These are phyloP conservation scores for Dasysyrphus tricinctus DNA, from an alignment of 2,888 invertebrate species.

Conservation along the genomic window DNA sequence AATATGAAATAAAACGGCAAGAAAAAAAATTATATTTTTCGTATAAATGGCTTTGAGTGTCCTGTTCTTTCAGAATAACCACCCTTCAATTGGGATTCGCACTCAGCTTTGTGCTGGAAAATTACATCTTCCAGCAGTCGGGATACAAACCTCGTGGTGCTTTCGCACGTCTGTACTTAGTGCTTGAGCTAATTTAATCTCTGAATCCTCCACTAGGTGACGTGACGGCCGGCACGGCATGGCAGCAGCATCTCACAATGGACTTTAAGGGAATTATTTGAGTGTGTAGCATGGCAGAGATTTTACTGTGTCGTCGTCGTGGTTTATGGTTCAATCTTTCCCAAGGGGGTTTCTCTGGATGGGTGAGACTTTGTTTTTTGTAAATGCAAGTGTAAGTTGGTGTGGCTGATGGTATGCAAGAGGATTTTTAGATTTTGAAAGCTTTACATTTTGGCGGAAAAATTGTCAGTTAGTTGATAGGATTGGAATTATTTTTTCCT, in stretches of 20 bases:
- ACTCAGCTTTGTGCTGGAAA: slow-evolving; percentile 71
- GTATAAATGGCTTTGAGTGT: slow-evolving; percentile 21
- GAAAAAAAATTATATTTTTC: background rate
- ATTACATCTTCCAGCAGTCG: slow-evolving; percentile 77
- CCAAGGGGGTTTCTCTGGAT: slow-evolving; percentile 14
- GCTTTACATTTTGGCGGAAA: slow-evolving; percentile 56
- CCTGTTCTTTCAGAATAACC: slow-evolving; percentile 26
- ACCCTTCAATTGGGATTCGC: slow-evolving; percentile 58
- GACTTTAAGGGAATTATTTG: slow-evolving; percentile 53
- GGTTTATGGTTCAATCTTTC: slow-evolving; percentile 28
- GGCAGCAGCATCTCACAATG: slow-evolving; percentile 44
- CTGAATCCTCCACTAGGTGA: slow-evolving; percentile 80
- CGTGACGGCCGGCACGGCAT: slow-evolving; percentile 75
- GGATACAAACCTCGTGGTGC: slow-evolving; percentile 77
- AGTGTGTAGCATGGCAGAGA: slow-evolving; percentile 18
- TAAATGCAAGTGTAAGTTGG: slow-evolving; percentile 20
- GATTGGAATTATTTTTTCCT: slow-evolving; percentile 8
- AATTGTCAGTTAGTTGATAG: slow-evolving; percentile 22
- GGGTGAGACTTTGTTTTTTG: slow-evolving; percentile 26
- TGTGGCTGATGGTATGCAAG: slow-evolving; percentile 42
- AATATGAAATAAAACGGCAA: slow-evolving; percentile 4
- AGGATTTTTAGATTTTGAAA: slow-evolving; percentile 43
- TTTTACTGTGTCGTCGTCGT: slow-evolving; percentile 31
- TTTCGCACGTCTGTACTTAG: slow-evolving; percentile 66
- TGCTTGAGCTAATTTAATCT: slow-evolving; percentile 81